phyloP scores from a whole-genome alignment of 2,888 invertebrate species.

The Xiphydria camelus region DNA sequence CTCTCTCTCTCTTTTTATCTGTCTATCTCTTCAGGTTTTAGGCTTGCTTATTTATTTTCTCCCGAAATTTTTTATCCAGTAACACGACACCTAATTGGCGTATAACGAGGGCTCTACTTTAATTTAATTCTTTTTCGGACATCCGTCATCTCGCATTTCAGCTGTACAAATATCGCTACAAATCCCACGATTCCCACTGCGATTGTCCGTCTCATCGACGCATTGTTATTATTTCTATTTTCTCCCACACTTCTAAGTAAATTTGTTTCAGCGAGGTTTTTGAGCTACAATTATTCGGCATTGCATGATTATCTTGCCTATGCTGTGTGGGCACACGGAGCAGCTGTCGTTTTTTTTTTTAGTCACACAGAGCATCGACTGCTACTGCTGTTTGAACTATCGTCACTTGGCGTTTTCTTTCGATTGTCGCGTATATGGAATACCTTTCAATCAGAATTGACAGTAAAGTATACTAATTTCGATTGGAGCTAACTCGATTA shows the following conservation, averaged over 20 bases:
- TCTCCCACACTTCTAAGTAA: too few species aligned
- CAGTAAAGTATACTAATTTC: not conserved
- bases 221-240: conserved; percentile 34
- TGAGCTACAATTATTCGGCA: conserved; percentile 54
- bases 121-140: too few species aligned
- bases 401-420: conserved; percentile 10
- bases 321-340: conserved; percentile 55
- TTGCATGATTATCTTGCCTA: conserved; percentile 51
- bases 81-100: too few species aligned
- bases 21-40: conserved; percentile 35
- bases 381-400: conserved; percentile 21
- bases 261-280: conserved; percentile 50
- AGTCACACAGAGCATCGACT: conserved; percentile 6
- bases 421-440: not conserved
- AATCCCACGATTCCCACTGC: too few species aligned
- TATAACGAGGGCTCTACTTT: too few species aligned
- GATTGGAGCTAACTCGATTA: not conserved
- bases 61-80: too few species aligned
- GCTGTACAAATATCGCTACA: too few species aligned
- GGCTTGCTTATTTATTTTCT: conserved; percentile 51
- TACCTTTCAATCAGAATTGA: too few species aligned
- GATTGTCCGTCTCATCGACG: conserved; percentile 30
- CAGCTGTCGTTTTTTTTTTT: conserved; percentile 45
- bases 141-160: too few species aligned
- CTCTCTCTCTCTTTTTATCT: too few species aligned